Base-by-base conservation (phyloP, 2,113 vertebrate genomes). In the Hemiprocne comata region DNA sequence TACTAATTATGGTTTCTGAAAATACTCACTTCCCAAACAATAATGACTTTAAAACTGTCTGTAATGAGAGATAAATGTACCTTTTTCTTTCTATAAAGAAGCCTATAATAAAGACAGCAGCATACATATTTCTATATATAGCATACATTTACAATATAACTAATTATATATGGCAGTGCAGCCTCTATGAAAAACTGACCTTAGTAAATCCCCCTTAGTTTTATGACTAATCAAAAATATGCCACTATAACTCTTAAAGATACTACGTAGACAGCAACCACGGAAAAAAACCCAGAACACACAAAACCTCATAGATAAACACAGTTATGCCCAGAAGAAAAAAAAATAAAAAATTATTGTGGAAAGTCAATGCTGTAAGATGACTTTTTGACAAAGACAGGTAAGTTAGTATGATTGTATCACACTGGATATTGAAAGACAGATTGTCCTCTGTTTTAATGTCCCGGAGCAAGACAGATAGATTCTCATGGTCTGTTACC, bases 301-400 rank as follows among this genome's bases (percentile, higher is more conserved):
- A 29, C 15, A 55, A 34, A 67, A 77, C 62, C 44, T 73, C 77
- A 61, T 1, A 62, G 50, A 74, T 55, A 91, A 81, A 36, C 34
- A 86, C 7, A 21, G 26, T 50, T 77, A 86, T 72, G 40, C 9
- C 36, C 12, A 65, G 34, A 64, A 78, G 29, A 17, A 82, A 70
- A 77, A 85, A 83, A 51, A 51, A 25, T 25, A 46, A 3, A 75
- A 84, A 55, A 3, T 1, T 8, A 46, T 40, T 1, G 42, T 44
- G 58, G 62, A 51, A 93, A 90, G 28, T 38, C 74, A 46, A 67
- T 77, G 65, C 51, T 60, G 25, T 60, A 79, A 62, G 58, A 94
- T 9, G 46, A 80, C 75, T 84, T 92, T 92, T 74, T 90, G 60
- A 93, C 64, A 86, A 92, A 92, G 72, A n/a, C 14, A 44, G 36